phyloP scores from a whole-genome alignment of 2,888 invertebrate genomes.

The Griposia aprilina region DNA sequence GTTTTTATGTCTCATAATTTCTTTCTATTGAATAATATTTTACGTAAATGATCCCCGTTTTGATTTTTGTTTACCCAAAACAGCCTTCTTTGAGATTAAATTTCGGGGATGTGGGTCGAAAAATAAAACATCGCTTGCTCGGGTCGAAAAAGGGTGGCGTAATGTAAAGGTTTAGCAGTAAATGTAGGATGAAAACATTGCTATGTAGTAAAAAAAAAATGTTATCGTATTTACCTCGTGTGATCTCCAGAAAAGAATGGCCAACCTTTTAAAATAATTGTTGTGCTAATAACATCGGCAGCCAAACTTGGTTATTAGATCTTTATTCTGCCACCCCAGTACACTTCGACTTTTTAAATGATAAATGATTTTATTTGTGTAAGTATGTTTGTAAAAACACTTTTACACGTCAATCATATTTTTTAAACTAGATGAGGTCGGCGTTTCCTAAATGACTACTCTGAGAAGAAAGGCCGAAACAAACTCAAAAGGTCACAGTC shows the following conservation, averaged over 20 bases:
- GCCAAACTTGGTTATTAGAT: background rate
- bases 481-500: no score
- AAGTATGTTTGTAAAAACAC: no score
- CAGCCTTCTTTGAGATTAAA: slow-evolving; percentile 25
- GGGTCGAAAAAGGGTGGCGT: slow-evolving; percentile 2
- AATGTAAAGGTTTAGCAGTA: slow-evolving; percentile 18
- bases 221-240: background rate
- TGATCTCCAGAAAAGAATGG: background rate
- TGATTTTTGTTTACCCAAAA: slow-evolving; percentile 39
- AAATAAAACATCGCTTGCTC: slow-evolving; percentile 24
- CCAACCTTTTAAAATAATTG: background rate
- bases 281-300: background rate
- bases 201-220: background rate
- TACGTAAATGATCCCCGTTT: slow-evolving; percentile 5
- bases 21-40: slow-evolving; percentile 40
- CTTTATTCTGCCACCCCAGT: background rate
- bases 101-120: slow-evolving; percentile 28
- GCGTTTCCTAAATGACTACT: no score
- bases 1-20: slow-evolving; percentile 40
- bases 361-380: background rate
- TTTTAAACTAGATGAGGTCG: no score
- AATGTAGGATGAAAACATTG: slow-evolving; percentile 17
- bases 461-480: no score
- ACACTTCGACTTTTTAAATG: no score
- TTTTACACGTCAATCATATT: no score